Evolutionary conservation across 1,140 invertebrate species (phyloP), one percentile per base, ranked within the genome.

Genomic region (Anastatus disparis): DNA sequence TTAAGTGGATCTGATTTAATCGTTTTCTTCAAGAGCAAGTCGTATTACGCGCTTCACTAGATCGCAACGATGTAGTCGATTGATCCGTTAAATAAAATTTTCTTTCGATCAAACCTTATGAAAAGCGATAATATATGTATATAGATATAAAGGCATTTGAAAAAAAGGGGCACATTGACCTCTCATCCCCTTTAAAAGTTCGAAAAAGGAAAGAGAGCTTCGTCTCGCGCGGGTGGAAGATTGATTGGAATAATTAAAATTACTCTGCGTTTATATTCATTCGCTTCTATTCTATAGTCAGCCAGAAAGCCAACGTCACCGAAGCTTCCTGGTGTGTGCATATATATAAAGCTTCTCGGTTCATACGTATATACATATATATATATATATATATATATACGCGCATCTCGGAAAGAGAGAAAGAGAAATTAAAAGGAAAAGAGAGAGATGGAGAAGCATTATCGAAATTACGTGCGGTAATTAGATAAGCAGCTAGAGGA

Each of bases 181-280:
- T 29, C 9, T 17, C 22, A 27, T 65, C 15, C 10, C 48, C 46
- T 12, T 4, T n/a, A n/a, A 26, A n/a, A n/a, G n/a, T n/a, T n/a
- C 24, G 26, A 9, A 17, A 8, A 52, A 12, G 24, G 44, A 31
- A 40, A n/a, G 9, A 1, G 9, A 13, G 48, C 13, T 3, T 1
- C 27, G 15, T 20, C 48, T 31, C 9, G 48, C 6, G 8, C 61
- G 6, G 44, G 24, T 7, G 3, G 44, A 31, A 53, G 56, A 69
- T 69, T 69, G 67, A 69, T 62, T 35, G 46, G 56, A 62, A 62
- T 62, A 52, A 69, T 69, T 69, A 13, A 42, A 69, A 62, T 68
- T 52, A 48, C 55, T 59, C 17, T 20, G 2, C 7, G 20, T 13
- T 10, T n/a, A n/a, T n/a, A n/a, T n/a, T n/a, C n/a, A 17, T 6